Base-by-base conservation (phyloP, 2,888 invertebrate species). In the Euclidia mi region DNA sequence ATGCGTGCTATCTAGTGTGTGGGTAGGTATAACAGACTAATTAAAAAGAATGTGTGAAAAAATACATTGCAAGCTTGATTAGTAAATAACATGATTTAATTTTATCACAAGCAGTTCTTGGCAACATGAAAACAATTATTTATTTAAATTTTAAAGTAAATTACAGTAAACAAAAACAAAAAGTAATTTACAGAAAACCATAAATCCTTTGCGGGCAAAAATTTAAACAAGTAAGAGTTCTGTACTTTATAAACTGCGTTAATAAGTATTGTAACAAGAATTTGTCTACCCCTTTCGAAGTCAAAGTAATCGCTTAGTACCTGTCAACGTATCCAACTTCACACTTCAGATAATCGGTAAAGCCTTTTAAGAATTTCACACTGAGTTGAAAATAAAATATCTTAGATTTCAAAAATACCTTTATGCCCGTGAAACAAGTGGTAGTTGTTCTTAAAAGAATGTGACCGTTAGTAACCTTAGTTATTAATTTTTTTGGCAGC, bases 261-360 rank as follows among this genome's bases (percentile, higher is more conserved):
- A 56, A 56, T 59, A 46, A 51, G 46, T 67, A 56, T 51, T 59
- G 37, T 34, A 35, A 42, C 37, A 20, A 20, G 37, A 51, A 61
- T 57, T 38, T 56, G 17, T 50, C 28, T 28, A 29, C 43, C 43
- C 12, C 38, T 56, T 50, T 56, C 38, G 50, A n/a, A 55, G 46
- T 38, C 38, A 51, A 38, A n/a, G n/a, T n/a, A n/a, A 37, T 67
- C 45, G 14, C 28, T 18, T 11, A 60, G 56, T 49, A 11, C 1
- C 6, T 48, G 12, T 40, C 14, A n/a, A 3, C 9, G 34, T 34
- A 34, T 34, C 14, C 7, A 34, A 4, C 14, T 1, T 34, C 9
- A 0, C 11, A 32, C 15, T 34, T 34, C 7, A 14, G 7, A 9
- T 29, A n/a, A 29, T 10, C 29, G n/a, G 20, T 3, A 25, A 25